Conservation (phyloP, 2,888 invertebrate genomes). For the Stenoptilia bipunctidactyla region DNA sequence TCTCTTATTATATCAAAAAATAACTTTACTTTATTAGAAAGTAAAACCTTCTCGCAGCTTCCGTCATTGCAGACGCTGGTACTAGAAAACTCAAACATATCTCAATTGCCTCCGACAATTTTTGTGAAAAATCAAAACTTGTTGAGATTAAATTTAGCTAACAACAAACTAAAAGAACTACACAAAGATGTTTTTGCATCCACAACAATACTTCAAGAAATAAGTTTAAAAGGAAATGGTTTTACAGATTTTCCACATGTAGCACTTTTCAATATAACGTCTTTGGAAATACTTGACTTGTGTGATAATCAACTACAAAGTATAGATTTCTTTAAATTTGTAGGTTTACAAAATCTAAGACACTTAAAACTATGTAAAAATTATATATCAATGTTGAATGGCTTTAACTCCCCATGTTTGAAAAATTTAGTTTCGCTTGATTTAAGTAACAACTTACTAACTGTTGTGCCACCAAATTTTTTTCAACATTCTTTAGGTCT, state of each 20-base stretch:
- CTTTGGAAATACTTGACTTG: constrained; percentile 79
- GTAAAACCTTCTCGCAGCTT: constrained; percentile 80
- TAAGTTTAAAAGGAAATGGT: constrained; percentile 80
- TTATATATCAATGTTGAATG: constrained; percentile 79
- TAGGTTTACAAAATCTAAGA: constrained; percentile 80
- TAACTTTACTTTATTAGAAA: constrained; percentile 80
- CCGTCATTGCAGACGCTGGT: constrained; percentile 82
- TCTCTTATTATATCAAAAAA: constrained; percentile 81
- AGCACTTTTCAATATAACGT: constrained; percentile 80
- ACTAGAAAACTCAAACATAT: constrained; percentile 78
- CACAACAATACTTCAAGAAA: constrained; percentile 81
- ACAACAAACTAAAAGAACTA: constrained; percentile 76
- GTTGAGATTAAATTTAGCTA: constrained; percentile 78
- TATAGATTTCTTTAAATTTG: constrained; percentile 83
- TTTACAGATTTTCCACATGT: constrained; percentile 85
- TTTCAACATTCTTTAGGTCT: constrained; percentile 79
- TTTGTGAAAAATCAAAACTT: constrained; percentile 85
- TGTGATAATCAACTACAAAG: constrained; percentile 77
- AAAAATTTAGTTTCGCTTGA: constrained; percentile 81
- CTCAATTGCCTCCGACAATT: constrained; percentile 76
- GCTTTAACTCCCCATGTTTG: constrained; percentile 81
- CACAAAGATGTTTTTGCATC: constrained; percentile 81
- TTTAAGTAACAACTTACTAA: constrained; percentile 80
- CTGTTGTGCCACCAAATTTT: constrained; percentile 85
- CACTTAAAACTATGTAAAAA: constrained; percentile 83